Evolutionary conservation across 2,888 invertebrate genomes (phyloP).

Genomic region (Lampropteryx suffumata): DNA sequence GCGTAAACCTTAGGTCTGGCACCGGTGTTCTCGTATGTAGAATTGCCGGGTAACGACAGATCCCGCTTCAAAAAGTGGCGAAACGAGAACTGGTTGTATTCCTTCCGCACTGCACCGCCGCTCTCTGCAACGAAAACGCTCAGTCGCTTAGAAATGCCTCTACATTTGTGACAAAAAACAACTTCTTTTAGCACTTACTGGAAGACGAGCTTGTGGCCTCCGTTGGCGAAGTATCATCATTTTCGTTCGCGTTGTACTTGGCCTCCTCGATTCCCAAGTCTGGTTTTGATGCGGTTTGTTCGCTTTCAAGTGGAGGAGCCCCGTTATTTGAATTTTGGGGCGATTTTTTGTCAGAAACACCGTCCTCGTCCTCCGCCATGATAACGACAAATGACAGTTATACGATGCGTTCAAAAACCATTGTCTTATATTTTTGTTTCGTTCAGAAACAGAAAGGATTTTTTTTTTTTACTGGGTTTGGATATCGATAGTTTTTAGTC

Average conservation of each 20-base stretch:
- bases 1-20: constrained; percentile 89
- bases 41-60: constrained; percentile 75
- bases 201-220: constrained; percentile 71
- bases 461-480: no score
- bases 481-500: no score
- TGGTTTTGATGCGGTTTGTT: constrained; percentile 67
- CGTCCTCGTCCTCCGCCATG: constrained; percentile 82
- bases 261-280: constrained; percentile 78
- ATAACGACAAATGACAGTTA: constrained; percentile 74
- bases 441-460: constrained; percentile 39
- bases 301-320: constrained; percentile 62
- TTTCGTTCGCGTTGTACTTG: constrained; percentile 72
- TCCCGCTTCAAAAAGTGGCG: constrained; percentile 91
- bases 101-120: constrained; percentile 78
- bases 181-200: constrained; percentile 73
- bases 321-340: constrained; percentile 72
- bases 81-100: constrained; percentile 92
- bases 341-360: constrained; percentile 77
- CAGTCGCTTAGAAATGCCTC: constrained; percentile 53
- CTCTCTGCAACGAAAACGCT: constrained; percentile 66
- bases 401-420: constrained; percentile 47
- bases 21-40: constrained; percentile 86
- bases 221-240: constrained; percentile 59
- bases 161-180: constrained; percentile 77
- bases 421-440: constrained; percentile 21